Evolutionary conservation across 2,113 vertebrate species (phyloP).

Genomic region (Sitta europaea): DNA sequence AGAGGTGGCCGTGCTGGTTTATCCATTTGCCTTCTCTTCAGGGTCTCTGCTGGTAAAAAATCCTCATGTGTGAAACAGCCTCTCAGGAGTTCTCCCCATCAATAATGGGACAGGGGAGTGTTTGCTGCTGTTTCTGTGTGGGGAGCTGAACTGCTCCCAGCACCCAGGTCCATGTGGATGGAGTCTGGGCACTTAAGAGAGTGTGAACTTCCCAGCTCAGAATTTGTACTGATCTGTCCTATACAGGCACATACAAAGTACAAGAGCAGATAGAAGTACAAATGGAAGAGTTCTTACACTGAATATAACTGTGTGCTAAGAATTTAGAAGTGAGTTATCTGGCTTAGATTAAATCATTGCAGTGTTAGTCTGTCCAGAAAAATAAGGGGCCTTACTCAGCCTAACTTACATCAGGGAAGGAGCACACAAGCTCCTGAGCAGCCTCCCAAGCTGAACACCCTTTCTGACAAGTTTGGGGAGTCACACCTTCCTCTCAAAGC

Average conservation of each 20-base stretch:
- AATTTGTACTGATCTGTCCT: background rate
- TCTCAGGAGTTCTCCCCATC: rapidly evolving
- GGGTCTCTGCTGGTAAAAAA: background rate
- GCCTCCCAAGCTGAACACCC: background rate
- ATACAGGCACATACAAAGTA: background rate
- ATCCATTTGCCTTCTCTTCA: background rate
- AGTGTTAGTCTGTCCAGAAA: background rate
- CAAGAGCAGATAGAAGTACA: background rate
- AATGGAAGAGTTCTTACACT: background rate
- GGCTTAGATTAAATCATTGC: background rate
- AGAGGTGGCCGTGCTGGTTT: background rate
- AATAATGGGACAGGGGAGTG: background rate
- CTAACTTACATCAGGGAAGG: background rate
- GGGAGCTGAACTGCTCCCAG: background rate
- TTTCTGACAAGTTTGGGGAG: background rate
- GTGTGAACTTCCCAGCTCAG: background rate
- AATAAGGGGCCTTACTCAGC: background rate
- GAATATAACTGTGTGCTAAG: background rate
- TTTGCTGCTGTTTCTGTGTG: background rate
- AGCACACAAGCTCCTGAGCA: background rate
- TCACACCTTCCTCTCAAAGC: background rate
- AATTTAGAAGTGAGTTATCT: background rate
- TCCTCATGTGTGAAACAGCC: background rate
- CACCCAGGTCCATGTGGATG: background rate
- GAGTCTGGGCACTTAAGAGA: background rate